Conservation (phyloP, 2,797 vertebrate genomes). For the Furcifer pardalis region DNA sequence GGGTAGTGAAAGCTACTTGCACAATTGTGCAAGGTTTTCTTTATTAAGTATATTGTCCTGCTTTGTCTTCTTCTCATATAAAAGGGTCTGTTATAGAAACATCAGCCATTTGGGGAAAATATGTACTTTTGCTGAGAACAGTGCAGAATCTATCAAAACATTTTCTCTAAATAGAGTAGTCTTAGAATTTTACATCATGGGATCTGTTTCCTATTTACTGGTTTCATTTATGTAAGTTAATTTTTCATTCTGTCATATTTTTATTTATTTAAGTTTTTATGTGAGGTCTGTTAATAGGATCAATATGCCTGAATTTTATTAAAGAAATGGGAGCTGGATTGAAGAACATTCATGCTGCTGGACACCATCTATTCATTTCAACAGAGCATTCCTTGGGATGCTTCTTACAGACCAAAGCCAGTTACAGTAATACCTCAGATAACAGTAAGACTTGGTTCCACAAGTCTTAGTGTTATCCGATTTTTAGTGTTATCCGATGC, state of each 20-base stretch:
- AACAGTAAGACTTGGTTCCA: no score
- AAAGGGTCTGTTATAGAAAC: not conserved
- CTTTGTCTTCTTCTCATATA: no score
- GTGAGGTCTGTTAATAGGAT: not conserved
- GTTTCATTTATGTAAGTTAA: not conserved
- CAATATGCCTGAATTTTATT: not conserved
- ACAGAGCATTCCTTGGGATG: not conserved
- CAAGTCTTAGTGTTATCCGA: no score
- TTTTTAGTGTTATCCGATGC: no score
- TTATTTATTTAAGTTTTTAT: not conserved
- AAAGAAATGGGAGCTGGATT: not conserved
- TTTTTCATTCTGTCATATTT: not conserved
- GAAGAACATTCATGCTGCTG: not conserved
- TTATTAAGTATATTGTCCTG: no score
- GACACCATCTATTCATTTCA: not conserved
- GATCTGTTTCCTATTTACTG: not conserved
- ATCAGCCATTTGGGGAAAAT: not conserved
- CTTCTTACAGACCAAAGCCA: not conserved
- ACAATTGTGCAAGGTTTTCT: no score
- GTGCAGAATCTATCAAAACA: not conserved
- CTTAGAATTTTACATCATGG: not conserved
- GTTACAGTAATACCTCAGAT: no score
- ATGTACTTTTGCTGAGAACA: not conserved
- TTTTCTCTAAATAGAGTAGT: not conserved
- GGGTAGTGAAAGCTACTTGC: no score